phyloP scores from a whole-genome alignment of 2,797 vertebrate genomes.

The Lacerta agilis region DNA sequence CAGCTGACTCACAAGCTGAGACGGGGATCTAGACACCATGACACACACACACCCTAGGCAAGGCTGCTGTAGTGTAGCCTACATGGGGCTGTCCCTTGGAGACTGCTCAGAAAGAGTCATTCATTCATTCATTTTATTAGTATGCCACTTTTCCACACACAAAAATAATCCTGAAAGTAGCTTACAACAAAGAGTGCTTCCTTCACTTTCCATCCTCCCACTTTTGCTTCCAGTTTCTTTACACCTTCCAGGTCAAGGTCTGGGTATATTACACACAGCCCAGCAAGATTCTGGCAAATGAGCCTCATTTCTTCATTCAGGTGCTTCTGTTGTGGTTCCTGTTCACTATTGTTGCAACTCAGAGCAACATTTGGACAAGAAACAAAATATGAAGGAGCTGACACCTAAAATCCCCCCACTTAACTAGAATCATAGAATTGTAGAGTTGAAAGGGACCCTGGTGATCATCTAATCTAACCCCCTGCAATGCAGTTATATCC shows the following conservation, averaged over 20 bases:
- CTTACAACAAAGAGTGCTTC: too few relatives aligned
- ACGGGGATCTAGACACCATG: not conserved
- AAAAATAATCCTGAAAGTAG: too few relatives aligned
- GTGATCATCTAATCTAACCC: too few relatives aligned
- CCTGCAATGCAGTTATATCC: too few relatives aligned
- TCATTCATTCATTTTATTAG: too few relatives aligned
- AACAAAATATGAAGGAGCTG: not conserved
- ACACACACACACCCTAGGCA: not conserved
- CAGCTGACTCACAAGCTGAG: not conserved
- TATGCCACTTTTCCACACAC: too few relatives aligned
- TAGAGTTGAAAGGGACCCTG: too few relatives aligned
- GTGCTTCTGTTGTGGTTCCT: not conserved
- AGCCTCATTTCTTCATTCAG: not conserved
- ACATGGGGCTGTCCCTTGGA: too few relatives aligned
- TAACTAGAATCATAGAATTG: too few relatives aligned
- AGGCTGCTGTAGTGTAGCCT: not conserved
- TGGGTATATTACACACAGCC: not conserved
- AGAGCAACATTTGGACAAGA: not conserved
- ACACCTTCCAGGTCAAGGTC: not conserved
- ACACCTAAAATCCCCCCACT: slow-evolving; percentile 2
- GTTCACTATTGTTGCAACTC: not conserved
- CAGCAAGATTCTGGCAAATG: not conserved
- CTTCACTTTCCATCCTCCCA: not conserved
- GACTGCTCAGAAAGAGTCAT: too few relatives aligned
- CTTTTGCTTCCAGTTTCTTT: not conserved